These are phyloP conservation scores for Ophion slaviceki DNA, from an alignment of 2,888 invertebrate genomes.

Conservation along the genomic window DNA sequence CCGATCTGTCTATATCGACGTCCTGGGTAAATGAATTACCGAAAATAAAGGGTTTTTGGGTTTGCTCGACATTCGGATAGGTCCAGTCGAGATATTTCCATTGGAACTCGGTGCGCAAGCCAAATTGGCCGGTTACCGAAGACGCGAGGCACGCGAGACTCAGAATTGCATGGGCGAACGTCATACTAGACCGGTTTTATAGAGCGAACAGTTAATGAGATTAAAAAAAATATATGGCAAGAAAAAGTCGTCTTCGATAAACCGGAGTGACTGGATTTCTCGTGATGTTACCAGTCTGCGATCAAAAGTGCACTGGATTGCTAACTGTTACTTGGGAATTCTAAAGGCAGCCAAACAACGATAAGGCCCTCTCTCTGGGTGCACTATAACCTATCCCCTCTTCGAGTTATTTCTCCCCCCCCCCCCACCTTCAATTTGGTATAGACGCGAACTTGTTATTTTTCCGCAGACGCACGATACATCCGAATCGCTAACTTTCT, in stretches of 20 bases:
- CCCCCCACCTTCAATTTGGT: slow-evolving; percentile 26
- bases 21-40: slow-evolving; percentile 81
- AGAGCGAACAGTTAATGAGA: background rate
- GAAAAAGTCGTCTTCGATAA: background rate
- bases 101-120: slow-evolving; percentile 75
- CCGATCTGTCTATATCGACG: slow-evolving; percentile 78
- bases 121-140: slow-evolving; percentile 56
- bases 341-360: slow-evolving; percentile 59
- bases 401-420: slow-evolving; percentile 38
- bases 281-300: slow-evolving; percentile 67
- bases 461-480: slow-evolving; percentile 47
- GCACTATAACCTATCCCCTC: slow-evolving; percentile 66
- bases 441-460: slow-evolving; percentile 24
- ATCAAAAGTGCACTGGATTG: slow-evolving; percentile 72
- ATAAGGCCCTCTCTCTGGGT: slow-evolving; percentile 55
- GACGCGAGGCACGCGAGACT: slow-evolving; percentile 53
- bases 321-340: slow-evolving; percentile 68
- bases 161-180: slow-evolving; percentile 24
- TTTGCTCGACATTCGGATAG: slow-evolving; percentile 74
- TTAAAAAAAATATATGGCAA: background rate
- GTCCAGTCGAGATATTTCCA: slow-evolving; percentile 81
- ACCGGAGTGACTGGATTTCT: slow-evolving; percentile 33
- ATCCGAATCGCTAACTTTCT: slow-evolving; percentile 71
- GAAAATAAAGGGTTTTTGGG: slow-evolving; percentile 77
- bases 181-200: slow-evolving; percentile 19